Percentiles rank a stretch among this genome's conserved stretches.
Conservation (phyloP, 92 coral and sea anemone species). For the Meandrina meandrites region DNA sequence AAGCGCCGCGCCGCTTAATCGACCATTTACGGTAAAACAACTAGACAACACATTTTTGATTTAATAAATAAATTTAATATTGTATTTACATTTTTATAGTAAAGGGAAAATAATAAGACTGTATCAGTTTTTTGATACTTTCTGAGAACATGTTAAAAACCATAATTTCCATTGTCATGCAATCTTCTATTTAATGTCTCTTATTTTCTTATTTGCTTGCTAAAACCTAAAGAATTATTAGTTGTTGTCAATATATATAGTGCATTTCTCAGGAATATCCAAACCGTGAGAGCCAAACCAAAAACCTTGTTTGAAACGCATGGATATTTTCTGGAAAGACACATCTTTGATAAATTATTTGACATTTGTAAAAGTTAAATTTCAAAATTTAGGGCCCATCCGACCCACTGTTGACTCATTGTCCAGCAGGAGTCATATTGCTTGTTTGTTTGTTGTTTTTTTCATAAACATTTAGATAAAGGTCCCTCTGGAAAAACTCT, state of each 20-base stretch:
- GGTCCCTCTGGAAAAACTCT: background rate
- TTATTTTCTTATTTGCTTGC: background rate
- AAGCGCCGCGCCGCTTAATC: no score
- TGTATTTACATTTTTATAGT: background rate
- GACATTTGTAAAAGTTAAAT: background rate
- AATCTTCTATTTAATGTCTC: background rate
- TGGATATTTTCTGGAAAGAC: no score
- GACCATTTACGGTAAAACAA: no score
- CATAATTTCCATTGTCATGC: background rate
- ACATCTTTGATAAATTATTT: background rate
- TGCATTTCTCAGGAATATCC: background rate
- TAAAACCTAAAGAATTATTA: background rate
- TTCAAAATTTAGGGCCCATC: background rate
- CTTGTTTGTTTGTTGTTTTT: background rate
- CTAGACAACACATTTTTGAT: background rate
- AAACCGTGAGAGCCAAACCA: background rate
- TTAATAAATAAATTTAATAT: background rate
- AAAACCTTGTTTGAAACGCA: no score
- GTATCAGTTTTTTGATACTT: background rate
- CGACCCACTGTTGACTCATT: background rate
- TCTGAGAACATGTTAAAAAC: background rate
- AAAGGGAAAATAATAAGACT: background rate
- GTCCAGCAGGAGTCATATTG: slow-evolving; percentile 28
- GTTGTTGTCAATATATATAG: background rate
- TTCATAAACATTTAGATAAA: background rate